Evolutionary conservation across 2,113 vertebrate species (phyloP), one percentile per base, ranked within the genome.

Genomic region (Syrmaticus mikado): DNA sequence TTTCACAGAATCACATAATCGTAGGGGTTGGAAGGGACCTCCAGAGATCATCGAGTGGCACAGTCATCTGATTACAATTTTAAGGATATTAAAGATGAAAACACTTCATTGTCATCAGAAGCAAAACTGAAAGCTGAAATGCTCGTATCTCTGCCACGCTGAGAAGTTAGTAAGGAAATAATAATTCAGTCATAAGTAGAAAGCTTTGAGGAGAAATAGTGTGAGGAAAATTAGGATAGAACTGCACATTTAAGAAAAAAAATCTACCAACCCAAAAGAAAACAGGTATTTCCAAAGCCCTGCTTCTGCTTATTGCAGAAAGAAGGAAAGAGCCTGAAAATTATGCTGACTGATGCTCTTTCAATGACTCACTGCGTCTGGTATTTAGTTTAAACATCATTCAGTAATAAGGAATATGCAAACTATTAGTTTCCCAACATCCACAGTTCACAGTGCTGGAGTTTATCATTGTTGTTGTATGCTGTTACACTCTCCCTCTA

Each of bases 301-400:
- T 91, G 21, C 76, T 94, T 94, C 87, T 89, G 52, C 79, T 95
- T 91, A 45, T 75, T 77, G 71, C 19, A 87, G 57, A 83, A 96
- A 91, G 79, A 40, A 17, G 20, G 46, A 74, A 92, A 89, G 38
- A 79, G 46, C 12, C 20, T 52, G 43, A 83, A 91, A 85, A 95
- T 68, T 71, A 43, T 68, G 91, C 89, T 95, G 82, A 85, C 46
- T 36, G 67, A 36, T 48, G 79, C 17, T 75, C 28, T 74, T 93
- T 71, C 72, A 41, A 20, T 81, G 87, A 94, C 46, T 90, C 70
- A 64, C 7, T 82, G 28, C 60, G n/a, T 30, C 55, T 64, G 4
- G 55, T 65, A 77, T 72, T 73, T 60, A 74, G 7, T 14, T 27
- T 10, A 57, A 21, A 40, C 52, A n/a, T 40, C 43, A 48, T 43